Percentiles rank a stretch among this genome's conserved stretches.
Evolutionary conservation across 2,113 vertebrate species (phyloP).

Genomic region (Tetrax tetrax): DNA sequence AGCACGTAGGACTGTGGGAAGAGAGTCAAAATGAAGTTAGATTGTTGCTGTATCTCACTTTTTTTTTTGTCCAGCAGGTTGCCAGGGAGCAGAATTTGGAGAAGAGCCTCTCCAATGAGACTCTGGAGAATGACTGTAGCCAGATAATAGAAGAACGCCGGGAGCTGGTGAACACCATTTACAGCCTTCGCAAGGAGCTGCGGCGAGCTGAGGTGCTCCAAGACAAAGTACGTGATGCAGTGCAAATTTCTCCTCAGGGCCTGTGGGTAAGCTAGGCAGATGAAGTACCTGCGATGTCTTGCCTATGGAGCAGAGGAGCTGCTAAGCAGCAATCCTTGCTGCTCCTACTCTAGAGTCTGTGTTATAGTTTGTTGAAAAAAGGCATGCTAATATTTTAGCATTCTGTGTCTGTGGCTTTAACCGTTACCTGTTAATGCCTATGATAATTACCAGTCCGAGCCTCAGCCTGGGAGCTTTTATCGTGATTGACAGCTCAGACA

Average conservation of each 20-base stretch:
- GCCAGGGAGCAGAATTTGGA: slow-evolving; percentile 64
- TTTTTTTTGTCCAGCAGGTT: slow-evolving; percentile 18
- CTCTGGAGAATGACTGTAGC: slow-evolving; percentile 72
- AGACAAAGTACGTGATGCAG: slow-evolving; percentile 69
- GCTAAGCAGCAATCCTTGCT: not conserved
- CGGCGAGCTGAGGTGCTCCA: slow-evolving; percentile 75
- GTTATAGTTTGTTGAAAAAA: not conserved
- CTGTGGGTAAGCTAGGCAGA: not conserved
- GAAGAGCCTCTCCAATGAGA: slow-evolving; percentile 56
- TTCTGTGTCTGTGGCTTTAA: not conserved
- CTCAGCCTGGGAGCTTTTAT: not conserved
- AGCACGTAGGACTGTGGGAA: not conserved
- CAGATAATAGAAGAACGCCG: slow-evolving; percentile 70
- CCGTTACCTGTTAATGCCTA: not conserved
- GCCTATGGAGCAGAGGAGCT: not conserved
- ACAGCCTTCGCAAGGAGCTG: slow-evolving; percentile 82
- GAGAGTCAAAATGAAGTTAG: rapidly evolving
- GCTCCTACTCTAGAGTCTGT: not conserved
- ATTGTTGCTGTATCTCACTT: not conserved
- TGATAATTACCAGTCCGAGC: not conserved
- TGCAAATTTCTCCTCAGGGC: not conserved
- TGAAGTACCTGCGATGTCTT: not conserved
- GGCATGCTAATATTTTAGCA: not conserved
- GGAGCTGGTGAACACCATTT: slow-evolving; percentile 77
- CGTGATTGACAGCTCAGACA: not conserved